A percentile compares a stretch with the other conserved stretches of the same genome.
Evolutionary conservation across 2,888 invertebrate genomes (phyloP).

Genomic region (Eristalis tenax): DNA sequence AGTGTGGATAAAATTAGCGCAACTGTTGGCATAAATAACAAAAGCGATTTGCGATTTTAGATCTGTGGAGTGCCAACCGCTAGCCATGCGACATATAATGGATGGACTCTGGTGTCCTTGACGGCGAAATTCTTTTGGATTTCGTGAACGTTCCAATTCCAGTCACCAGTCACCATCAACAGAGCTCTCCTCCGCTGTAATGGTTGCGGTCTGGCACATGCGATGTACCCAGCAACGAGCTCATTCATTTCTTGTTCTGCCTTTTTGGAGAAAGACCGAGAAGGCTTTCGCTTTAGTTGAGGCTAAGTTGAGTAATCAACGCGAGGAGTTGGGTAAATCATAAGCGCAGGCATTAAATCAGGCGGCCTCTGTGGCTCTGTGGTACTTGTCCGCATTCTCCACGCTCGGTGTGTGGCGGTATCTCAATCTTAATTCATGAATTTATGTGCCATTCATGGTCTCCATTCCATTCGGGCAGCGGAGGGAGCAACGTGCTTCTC

Average conservation of each 20-base stretch:
- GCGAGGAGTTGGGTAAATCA: conserved; percentile 64
- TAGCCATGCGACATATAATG: conserved; percentile 51
- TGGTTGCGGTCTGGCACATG: not conserved
- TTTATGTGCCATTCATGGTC: conserved; percentile 69
- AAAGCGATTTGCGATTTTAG: conserved; percentile 49
- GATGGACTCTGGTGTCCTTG: conserved; percentile 31
- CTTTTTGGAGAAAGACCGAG: conserved; percentile 18
- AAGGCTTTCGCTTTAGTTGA: conserved; percentile 56
- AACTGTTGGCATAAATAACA: conserved; percentile 57
- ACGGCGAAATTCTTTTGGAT: conserved; percentile 42
- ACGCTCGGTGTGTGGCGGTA: conserved; percentile 75
- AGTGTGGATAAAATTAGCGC: conserved; percentile 59
- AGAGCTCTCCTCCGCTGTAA: not conserved
- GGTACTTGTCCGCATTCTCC: conserved; percentile 45
- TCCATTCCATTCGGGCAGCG: not conserved
- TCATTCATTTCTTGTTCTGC: not conserved
- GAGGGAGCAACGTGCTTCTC: conserved; percentile 48
- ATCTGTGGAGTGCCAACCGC: not conserved
- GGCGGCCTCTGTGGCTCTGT: conserved; percentile 21
- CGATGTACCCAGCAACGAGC: not conserved
- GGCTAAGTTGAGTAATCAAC: conserved; percentile 47
- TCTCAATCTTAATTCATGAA: conserved; percentile 71
- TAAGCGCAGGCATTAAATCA: conserved; percentile 67
- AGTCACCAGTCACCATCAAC: not conserved
- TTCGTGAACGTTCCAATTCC: not conserved